Base-by-base conservation (phyloP, 2,888 invertebrate species). In the Hesperia comma region DNA sequence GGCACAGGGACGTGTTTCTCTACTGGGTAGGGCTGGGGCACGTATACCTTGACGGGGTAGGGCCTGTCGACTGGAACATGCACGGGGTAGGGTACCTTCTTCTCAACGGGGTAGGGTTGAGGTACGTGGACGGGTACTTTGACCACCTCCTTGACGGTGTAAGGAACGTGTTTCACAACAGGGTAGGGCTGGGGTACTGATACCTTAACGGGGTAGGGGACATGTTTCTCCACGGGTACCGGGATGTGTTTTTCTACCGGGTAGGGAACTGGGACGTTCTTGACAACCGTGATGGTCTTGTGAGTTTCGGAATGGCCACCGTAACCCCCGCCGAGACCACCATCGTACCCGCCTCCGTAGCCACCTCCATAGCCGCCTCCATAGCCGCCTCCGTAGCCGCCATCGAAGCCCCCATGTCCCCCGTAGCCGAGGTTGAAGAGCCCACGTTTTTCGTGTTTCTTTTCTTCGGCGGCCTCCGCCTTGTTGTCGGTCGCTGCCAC, bases 371-470 rank as follows among this genome's bases (percentile, higher is more conserved):
- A 85, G 49, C 79, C 76, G 7, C 85, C 88, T 8, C 76, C 80
- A 68, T 71, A 75, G 14, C 77, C 77, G 21, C 80, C 78, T 3
- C 75, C 72, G 51, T 76, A 81, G 60, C 85, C 84, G 21, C 86
- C 84, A 60, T 82, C 82, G 63, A 74, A 77, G 7, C 77, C 74
- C 8, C 77, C 74, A 6, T 74, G 83, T 69, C 90, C 90, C 70
- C 88, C 91, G 71, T 92, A 93, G 69, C 94, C 93, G 69, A 94
- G 90, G 72, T 94, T 94, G 71, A 84, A 82, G 67, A 96, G 88
- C 66, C 96, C 96, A 77, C 96, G 94, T 83, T 96, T 96, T 74
- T 96, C 95, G 82, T 95, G 95, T 75, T 95, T 95, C 81, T 96
- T 96, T 71, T 95, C 95, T 71, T 95, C 95, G 63, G 86, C 93